Evolutionary conservation across 2,888 invertebrate genomes (phyloP), one percentile per base, ranked within the genome.

Genomic region (Spilosoma lubricipeda): DNA sequence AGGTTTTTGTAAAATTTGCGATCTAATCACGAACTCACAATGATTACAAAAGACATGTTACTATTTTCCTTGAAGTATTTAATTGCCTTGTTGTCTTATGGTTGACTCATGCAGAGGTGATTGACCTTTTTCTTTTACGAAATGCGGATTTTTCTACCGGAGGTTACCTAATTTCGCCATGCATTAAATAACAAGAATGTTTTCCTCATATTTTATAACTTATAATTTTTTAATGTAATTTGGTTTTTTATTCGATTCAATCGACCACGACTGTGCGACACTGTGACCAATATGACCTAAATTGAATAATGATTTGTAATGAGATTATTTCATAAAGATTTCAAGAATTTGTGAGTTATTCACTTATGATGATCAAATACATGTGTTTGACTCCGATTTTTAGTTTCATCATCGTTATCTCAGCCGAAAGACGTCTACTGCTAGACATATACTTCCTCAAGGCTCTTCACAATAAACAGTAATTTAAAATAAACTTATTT

Each of bases 221-320:
- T 13, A 65, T 48, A 36, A 56, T 56, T 56, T 18, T 63, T 3
- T 20, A 48, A 68, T 18, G 63, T 72, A 76, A 48, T 71, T 18
- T 56, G 0, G 0, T n/a, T 52, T 59, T 27, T 30, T 15, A 59
- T 13, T 59, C 15, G 7, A 30, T 63, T 30, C 13, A 63, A 27
- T 13, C 5, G 59, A 63, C 15, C 15, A 18, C 13, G 23, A 27
- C 27, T 27, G 27, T 13, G 13, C 13, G 23, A 27, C 27, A 13
- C 13, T 13, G 13, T 27, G 13, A n/a, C 23, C 56, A 63, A 63
- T 18, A 11, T 15, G 27, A 63, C 59, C 11, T 56, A 15, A 63
- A 27, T 63, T 30, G 27, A 30, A 15, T 30, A 63, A 30, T 63
- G 13, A 27, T 18, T 27, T 27, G 11, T 13, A 59, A 13, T 45